A percentile compares a stretch with the other conserved stretches of the same genome.
Conservation (phyloP, 2,113 vertebrate species). For the Psilopsiagon aurifrons region DNA sequence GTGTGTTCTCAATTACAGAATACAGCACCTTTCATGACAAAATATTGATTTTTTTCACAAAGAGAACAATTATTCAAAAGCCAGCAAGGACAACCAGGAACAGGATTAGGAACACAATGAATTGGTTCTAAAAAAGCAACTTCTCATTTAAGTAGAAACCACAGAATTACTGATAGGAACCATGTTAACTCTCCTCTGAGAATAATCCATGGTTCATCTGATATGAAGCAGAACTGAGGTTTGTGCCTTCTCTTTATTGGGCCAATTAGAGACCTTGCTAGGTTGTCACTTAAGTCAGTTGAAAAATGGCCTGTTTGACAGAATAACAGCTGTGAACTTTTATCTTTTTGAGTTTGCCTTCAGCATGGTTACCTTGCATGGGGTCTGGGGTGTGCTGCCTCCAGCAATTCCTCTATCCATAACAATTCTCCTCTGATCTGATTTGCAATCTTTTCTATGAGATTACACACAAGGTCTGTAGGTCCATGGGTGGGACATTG, state of each 20-base stretch:
- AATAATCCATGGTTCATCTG: background rate
- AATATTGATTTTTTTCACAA: background rate
- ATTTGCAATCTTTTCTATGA: background rate
- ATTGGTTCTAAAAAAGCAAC: background rate
- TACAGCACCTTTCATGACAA: conserved; percentile 4
- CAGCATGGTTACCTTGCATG: background rate
- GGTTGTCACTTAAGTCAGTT: background rate
- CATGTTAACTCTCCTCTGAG: background rate
- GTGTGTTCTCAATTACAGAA: conserved; percentile 11
- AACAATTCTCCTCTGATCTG: background rate
- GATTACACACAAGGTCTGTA: background rate
- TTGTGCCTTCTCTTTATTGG: background rate
- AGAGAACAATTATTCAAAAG: conserved; percentile 1
- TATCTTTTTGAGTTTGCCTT: background rate
- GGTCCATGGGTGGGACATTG: background rate
- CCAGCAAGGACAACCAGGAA: background rate
- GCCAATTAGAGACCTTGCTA: background rate
- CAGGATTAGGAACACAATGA: background rate
- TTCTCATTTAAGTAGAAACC: background rate
- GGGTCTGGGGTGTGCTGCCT: background rate
- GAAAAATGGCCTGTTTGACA: background rate
- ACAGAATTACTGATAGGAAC: background rate
- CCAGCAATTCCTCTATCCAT: background rate
- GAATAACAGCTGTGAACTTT: background rate
- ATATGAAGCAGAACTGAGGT: background rate